Evolutionary conservation across 2,113 vertebrate genomes (phyloP).

Genomic region (Otis tarda): DNA sequence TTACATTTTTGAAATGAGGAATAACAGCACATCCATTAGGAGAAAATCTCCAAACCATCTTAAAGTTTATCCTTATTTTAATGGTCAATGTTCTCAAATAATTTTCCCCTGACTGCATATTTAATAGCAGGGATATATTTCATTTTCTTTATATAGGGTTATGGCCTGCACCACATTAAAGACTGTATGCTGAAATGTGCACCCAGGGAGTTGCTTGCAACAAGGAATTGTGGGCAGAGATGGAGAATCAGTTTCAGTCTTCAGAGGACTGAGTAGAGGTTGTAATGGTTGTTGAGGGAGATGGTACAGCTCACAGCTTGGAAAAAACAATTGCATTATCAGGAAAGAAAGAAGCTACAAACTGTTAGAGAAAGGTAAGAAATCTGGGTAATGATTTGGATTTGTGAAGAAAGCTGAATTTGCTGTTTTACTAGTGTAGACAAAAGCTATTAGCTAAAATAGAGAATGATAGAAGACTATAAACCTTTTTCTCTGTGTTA

Average conservation of each 20-base stretch:
- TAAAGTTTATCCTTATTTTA: conserved; percentile 10
- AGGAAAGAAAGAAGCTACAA: background rate
- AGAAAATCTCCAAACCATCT: background rate
- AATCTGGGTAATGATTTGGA: background rate
- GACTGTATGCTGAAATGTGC: background rate
- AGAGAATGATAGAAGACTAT: background rate
- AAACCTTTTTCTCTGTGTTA: background rate
- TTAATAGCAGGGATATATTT: background rate
- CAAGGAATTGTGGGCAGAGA: background rate
- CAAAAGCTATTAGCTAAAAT: background rate
- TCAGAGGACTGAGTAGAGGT: background rate
- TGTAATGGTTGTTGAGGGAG: background rate
- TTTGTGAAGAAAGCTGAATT: background rate
- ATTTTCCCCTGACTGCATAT: background rate
- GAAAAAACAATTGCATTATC: background rate
- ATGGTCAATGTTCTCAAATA: background rate
- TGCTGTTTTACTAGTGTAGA: background rate
- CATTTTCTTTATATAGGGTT: background rate
- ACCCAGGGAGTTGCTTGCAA: background rate
- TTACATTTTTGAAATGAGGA: background rate
- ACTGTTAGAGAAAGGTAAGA: background rate
- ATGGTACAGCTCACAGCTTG: background rate
- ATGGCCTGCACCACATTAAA: background rate
- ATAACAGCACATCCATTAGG: background rate
- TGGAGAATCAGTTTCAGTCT: background rate